phyloP scores from a whole-genome alignment of 2,113 vertebrate species.

The Epinephelus moara region DNA sequence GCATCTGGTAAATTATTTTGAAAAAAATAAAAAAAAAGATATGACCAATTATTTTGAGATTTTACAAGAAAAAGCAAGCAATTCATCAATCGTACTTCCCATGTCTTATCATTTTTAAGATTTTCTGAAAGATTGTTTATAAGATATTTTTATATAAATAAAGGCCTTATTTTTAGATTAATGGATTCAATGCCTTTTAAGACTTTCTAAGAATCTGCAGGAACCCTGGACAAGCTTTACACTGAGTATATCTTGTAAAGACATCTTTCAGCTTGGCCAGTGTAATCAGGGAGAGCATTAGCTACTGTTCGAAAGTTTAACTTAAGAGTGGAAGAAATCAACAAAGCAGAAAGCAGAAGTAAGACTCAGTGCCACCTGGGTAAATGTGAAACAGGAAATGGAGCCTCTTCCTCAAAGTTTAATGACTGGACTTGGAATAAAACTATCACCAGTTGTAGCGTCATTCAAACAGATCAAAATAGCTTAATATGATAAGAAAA shows the following conservation, averaged over 20 bases:
- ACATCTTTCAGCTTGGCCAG: neutral
- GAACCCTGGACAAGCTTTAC: neutral
- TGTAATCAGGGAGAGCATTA: neutral
- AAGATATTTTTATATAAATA: too few relatives aligned
- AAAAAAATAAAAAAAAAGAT: too few relatives aligned
- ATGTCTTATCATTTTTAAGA: too few relatives aligned
- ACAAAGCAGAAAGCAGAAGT: constrained; percentile 1
- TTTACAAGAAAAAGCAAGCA: too few relatives aligned
- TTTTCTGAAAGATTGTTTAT: too few relatives aligned
- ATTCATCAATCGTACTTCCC: too few relatives aligned
- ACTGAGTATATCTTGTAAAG: neutral
- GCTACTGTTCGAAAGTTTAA: neutral
- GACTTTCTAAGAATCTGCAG: too few relatives aligned
- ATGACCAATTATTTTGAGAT: too few relatives aligned
- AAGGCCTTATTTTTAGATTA: too few relatives aligned
- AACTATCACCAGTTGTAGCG: neutral
- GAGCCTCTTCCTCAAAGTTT: neutral
- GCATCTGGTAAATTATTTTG: too few relatives aligned
- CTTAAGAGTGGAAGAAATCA: neutral
- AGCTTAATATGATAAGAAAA: neutral
- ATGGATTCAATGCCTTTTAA: too few relatives aligned
- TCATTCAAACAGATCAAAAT: neutral
- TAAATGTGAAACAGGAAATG: neutral
- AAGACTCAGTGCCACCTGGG: neutral
- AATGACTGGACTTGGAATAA: neutral